Base-by-base conservation (phyloP, 2,797 vertebrate species). In the Pseudochirops cupreus region DNA sequence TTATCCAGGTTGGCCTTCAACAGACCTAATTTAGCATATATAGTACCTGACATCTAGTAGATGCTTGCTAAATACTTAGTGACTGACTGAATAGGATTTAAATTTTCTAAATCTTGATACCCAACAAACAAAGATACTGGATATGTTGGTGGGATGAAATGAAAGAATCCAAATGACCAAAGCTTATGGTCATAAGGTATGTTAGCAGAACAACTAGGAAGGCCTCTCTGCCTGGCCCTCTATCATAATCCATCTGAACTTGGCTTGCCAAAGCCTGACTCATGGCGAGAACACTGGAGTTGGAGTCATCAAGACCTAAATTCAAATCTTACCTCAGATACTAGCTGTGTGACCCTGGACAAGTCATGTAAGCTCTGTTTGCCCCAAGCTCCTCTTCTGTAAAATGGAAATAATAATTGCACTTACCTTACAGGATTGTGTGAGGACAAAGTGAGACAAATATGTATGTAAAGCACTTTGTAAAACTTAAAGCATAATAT, bases 381-480 rank as follows among this genome's bases (percentile, higher is more conserved):
- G 24, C 39, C 39, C 46, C 9, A 50, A 87, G 3, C n/a, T 46
- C 67, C 67, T 87, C 74, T 13, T 46, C n/a, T 7, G 2, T 39
- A 21, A 74, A n/a, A 82, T 82, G n/a, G 2, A 21, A 82, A 82
- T 46, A 82, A 39, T 82, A 46, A 46, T 82, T 82, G n/a, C 67
- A 5, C n/a, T 82, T 39, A 82, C 18, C 7, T 24, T 18, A 74
- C 67, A 74, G 62, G n/a, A n/a, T 62, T 18, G n/a, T 53, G 0
- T 93, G 24, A 54, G 52, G 50, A n/a, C 89, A 92, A 92, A 94
- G 93, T 53, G 50, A 95, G 58, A 58, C 9, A 82, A 46, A 39
- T 46, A 39, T 24, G 67, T 74, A 7, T 39, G 1, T 74, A 74
- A 67, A 67, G 33, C n/a, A 74, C 16, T 39, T 74, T 82, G 39